Conservation (phyloP, 2,113 vertebrate genomes). For the Naja naja region DNA sequence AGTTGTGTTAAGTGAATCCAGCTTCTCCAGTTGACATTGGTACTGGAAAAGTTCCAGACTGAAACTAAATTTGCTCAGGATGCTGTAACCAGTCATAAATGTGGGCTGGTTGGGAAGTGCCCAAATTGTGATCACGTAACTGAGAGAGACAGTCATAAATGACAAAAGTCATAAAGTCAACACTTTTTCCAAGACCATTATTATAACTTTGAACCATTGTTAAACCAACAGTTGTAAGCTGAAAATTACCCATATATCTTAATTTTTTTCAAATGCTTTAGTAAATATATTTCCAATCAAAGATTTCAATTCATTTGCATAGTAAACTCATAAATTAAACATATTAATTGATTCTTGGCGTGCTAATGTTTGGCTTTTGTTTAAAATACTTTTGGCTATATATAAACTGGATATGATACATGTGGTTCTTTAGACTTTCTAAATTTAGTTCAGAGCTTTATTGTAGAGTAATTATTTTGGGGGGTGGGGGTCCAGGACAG, state of each 20-base stretch:
- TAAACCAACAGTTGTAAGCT: not conserved
- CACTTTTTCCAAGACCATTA: not conserved
- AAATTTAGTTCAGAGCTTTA: not conserved
- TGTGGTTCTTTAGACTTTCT: not conserved
- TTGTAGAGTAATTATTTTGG: not conserved
- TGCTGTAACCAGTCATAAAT: not conserved
- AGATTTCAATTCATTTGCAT: not conserved
- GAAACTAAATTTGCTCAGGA: not conserved
- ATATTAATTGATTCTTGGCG: not conserved
- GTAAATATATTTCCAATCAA: not conserved
- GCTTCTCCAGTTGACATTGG: not conserved
- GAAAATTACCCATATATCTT: not conserved
- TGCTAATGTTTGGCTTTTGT: not conserved
- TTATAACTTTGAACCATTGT: not conserved
- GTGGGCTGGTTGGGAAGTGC: not conserved
- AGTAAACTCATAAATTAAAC: not conserved
- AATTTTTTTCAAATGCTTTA: not conserved
- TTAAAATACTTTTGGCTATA: not conserved
- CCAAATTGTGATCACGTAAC: not conserved
- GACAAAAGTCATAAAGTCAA: not conserved
- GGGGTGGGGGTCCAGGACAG: not conserved
- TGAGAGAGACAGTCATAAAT: not conserved
- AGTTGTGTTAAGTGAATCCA: not conserved
- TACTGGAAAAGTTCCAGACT: not conserved
- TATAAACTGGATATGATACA: not conserved